Base-by-base conservation (phyloP, 2,113 vertebrate species). In the Rhea americana region DNA sequence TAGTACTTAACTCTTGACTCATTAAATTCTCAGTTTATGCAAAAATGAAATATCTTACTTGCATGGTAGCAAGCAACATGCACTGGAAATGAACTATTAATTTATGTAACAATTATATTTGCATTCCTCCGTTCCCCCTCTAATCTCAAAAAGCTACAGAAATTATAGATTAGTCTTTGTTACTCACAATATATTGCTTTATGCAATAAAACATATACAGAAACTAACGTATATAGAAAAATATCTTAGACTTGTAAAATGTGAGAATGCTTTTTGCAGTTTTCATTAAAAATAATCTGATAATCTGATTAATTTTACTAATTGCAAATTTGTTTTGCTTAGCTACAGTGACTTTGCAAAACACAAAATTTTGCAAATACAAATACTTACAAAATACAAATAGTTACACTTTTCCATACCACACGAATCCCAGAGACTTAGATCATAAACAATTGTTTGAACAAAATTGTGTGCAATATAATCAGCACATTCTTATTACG, bases 11-110 rank as follows among this genome's bases (percentile, higher is more conserved):
- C 25, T 32, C 8, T 20, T 43, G n/a, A 22, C 37, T 85, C 21
- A 39, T 50, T 48, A 61, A 61, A 0, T 0, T 21, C 47, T 53
- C 13, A 55, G 63, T 83, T 73, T 1, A 68, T 26, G n/a, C 68
- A 81, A 81, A 77, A 0, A 18, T 45, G 45, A 59, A 81, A 35
- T 63, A 83, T 37, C 37, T 67, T 43, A 65, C n/a, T 15, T 80
- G 72, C 30, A 51, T 1, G 1, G 76, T 4, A 83, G 66, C 15
- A 61, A 73, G 50, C 28, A 80, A 68, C 39, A 51, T 24, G 18
- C 24, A 73, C 68, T 55, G 26, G 21, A 90, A 85, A 65, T 43
- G 21, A 90, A 85, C 59, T 43, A 68, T 17, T n/a, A 9, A 75
- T 35, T 66, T 53, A 68, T 21, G 48, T 28, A 85, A 67, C 51